Conservation (phyloP, 2,888 invertebrate genomes). For the Lasioglossum vierecki region DNA sequence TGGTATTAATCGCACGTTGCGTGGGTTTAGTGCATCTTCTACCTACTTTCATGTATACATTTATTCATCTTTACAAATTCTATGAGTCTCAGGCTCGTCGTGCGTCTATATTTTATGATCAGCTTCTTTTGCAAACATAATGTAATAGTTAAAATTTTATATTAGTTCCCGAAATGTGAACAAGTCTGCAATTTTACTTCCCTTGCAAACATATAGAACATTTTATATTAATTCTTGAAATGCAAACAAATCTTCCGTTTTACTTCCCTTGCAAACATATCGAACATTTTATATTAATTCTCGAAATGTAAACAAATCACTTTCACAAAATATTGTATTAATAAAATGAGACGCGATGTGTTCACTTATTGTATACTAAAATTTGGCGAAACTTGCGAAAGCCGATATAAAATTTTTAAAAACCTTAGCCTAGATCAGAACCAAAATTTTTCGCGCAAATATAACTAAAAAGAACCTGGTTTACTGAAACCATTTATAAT, state of each 20-base stretch:
- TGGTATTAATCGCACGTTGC: not conserved
- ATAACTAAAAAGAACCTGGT: not conserved
- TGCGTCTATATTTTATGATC: not conserved
- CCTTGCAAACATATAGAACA: not conserved
- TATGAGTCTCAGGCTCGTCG: not conserved
- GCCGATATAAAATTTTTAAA: not conserved
- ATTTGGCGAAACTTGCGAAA: not conserved
- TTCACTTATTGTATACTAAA: not conserved
- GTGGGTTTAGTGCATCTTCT: constrained; percentile 18
- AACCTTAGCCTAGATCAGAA: not conserved
- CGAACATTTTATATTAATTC: not conserved
- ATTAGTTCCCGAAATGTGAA: not conserved
- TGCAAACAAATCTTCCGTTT: not conserved
- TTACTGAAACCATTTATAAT: not conserved
- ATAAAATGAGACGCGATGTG: not conserved
- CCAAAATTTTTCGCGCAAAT: too few species aligned
- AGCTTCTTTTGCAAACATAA: not conserved
- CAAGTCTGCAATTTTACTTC: not conserved
- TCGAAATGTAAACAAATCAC: not conserved
- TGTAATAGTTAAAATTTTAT: not conserved
- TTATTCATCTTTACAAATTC: not conserved
- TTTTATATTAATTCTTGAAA: not conserved
- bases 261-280: not conserved
- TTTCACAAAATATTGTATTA: not conserved
- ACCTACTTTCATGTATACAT: constrained; percentile 10